Base-by-base conservation (phyloP, 2,113 vertebrate genomes). In the Siniperca knerii region DNA sequence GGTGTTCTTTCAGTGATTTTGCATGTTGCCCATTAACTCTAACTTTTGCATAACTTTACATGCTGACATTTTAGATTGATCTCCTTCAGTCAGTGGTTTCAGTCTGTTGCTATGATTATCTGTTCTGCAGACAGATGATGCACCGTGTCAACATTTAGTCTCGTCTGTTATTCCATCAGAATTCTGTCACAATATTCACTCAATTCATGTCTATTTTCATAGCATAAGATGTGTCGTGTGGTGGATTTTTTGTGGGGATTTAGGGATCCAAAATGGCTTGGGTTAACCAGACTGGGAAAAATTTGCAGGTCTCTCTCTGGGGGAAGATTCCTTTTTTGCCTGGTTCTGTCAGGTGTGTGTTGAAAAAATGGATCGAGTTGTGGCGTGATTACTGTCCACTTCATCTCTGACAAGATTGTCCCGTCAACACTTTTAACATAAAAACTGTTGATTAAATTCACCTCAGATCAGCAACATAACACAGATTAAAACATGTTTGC, bases 381-480 rank as follows among this genome's bases (percentile, higher is more conserved):
- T 9, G 20, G 46, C 52, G 55, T 29, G 37, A 64, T 58, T 58
- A 46, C 37, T 33, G 72, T 66, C 58, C 40, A 50, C 65, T 48
- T 42, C 37, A 57, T 18, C 20, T 44, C 25, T 20, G 21, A 54
- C 20, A 46, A 54, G 66, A 61, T 57, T 2, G 35, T 60, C 65
- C 77, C 0, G 1, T 61, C 57, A 18, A 37, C 72, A 65, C 46
- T 37, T 20, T 16, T 6, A 65, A 13, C 48, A 50, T 5, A 4
- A 40, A n/a, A 44, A 66, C 33, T 33, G n/a, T 40, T 52, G 64
- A 79, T 68, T 25, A 42, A 74, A 79, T 60, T 37, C 40, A 58
- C 20, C 80, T 65, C 58, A 12, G 71, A 37, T 79, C n/a, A 72
- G 66, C 40, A 52, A 33, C 46, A 15, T 8, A 21, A 58, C 8